A percentile compares a stretch with the other conserved stretches of the same genome.
These are phyloP conservation scores for Chymomyza costata DNA, from an alignment of 1,140 invertebrate genomes.

Conservation along the genomic window DNA sequence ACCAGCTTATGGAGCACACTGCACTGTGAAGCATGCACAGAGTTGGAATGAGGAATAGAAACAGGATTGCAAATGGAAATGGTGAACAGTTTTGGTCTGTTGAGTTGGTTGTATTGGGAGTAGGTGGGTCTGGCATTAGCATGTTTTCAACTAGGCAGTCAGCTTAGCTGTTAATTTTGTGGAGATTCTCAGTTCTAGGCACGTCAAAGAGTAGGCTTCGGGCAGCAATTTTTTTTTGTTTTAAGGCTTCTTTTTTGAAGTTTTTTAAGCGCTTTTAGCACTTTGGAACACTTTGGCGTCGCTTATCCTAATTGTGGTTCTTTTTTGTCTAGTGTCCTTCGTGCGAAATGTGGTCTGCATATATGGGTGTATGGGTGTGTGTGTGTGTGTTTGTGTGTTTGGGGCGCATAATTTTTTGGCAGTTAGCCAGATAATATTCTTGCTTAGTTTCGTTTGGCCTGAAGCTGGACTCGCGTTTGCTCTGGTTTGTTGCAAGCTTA, in stretches of 20 bases:
- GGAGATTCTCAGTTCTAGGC: slow-evolving; percentile 29
- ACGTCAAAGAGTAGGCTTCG: too few relatives aligned
- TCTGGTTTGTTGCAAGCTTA: slow-evolving; percentile 39
- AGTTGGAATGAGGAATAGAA: too few relatives aligned
- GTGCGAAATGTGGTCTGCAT: slow-evolving; percentile 32
- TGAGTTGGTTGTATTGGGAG: slow-evolving; percentile 29
- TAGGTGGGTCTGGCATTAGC: not conserved
- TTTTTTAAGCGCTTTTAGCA: slow-evolving; percentile 37
- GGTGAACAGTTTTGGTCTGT: slow-evolving; percentile 32
- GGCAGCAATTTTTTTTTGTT: too few relatives aligned
- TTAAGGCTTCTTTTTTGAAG: slow-evolving; percentile 16
- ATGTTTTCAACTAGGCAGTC: not conserved
- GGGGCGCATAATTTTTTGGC: slow-evolving; percentile 44
- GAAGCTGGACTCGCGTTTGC: slow-evolving; percentile 21
- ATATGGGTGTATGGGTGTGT: slow-evolving; percentile 15
- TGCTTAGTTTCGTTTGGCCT: slow-evolving; percentile 39
- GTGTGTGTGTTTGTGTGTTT: slow-evolving; percentile 10
- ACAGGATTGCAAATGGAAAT: too few relatives aligned
- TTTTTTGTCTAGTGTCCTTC: slow-evolving; percentile 35
- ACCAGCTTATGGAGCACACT: slow-evolving; percentile 35
- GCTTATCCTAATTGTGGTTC: slow-evolving; percentile 57
- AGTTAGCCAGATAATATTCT: slow-evolving; percentile 51
- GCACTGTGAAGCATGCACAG: slow-evolving; percentile 13
- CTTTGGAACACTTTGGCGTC: slow-evolving; percentile 49
- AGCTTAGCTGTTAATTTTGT: slow-evolving; percentile 41